Percentiles rank a stretch among this genome's conserved stretches.
Conservation (phyloP, 2,113 vertebrate species). For the Atractosteus spatula region DNA sequence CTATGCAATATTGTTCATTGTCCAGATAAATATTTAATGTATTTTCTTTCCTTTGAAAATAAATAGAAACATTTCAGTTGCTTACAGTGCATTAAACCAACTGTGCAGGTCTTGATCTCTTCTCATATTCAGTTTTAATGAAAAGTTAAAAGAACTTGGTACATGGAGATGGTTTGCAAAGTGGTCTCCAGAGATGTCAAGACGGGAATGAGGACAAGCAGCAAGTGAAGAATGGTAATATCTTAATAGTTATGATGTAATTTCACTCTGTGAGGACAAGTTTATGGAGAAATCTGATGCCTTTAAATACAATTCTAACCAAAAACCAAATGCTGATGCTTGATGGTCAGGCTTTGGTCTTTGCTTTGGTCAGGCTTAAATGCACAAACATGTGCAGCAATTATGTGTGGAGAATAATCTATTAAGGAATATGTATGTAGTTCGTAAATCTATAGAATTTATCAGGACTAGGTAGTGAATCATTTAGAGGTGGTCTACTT, state of each 20-base stretch:
- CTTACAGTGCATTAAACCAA: slow-evolving; percentile 14
- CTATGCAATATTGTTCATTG: slow-evolving; percentile 23
- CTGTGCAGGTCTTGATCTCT: slow-evolving; percentile 5
- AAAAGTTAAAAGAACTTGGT: slow-evolving; percentile 5
- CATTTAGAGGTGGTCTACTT: too few species aligned
- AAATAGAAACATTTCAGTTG: slow-evolving; percentile 24
- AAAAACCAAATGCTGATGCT: too few species aligned
- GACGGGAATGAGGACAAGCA: background rate
- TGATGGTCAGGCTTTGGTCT: too few species aligned
- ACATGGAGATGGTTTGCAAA: background rate
- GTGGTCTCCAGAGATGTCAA: background rate
- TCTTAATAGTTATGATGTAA: background rate
- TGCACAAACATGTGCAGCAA: too few species aligned
- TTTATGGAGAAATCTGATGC: too few species aligned
- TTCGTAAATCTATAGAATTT: too few species aligned
- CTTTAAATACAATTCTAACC: too few species aligned
- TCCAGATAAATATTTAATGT: slow-evolving; percentile 46
- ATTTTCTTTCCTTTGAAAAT: slow-evolving; percentile 42
- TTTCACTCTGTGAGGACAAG: background rate
- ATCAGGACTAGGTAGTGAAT: too few species aligned
- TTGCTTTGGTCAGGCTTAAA: too few species aligned
- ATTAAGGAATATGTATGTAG: too few species aligned
- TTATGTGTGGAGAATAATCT: too few species aligned
- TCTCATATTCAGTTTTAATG: slow-evolving; percentile 24
- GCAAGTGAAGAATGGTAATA: background rate